These are phyloP conservation scores for Heteractis magnifica DNA, from an alignment of 92 coral and sea anemone genomes.

Conservation along the genomic window DNA sequence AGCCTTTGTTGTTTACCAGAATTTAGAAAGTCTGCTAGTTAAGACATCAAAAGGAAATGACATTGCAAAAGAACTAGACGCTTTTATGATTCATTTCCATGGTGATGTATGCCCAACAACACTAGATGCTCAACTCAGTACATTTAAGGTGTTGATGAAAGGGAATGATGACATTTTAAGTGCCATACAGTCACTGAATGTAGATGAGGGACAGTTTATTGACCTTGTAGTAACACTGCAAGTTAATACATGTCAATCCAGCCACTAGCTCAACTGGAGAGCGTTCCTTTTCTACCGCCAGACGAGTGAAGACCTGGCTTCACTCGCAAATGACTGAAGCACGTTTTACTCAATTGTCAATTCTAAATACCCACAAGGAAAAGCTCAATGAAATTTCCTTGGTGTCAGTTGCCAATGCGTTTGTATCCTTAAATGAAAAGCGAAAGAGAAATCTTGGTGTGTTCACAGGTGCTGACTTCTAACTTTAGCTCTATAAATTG, in stretches of 20 bases:
- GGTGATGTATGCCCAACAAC: too few relatives aligned
- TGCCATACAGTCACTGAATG: slow-evolving; percentile 32
- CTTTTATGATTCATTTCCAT: too few relatives aligned
- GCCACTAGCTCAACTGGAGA: slow-evolving; percentile 63
- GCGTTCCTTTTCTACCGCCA: slow-evolving; percentile 62
- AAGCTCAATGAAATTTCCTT: slow-evolving; percentile 43
- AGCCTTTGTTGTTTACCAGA: slow-evolving; percentile 38
- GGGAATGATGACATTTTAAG: slow-evolving; percentile 28
- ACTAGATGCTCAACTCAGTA: too few relatives aligned
- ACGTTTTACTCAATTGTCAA: slow-evolving; percentile 56
- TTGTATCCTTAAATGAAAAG: slow-evolving; percentile 52
- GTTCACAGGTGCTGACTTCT: slow-evolving; percentile 43
- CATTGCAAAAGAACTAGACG: too few relatives aligned
- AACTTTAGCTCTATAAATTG: background rate
- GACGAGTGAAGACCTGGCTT: slow-evolving; percentile 57
- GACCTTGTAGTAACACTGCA: slow-evolving; percentile 50
- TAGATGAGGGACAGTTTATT: slow-evolving; percentile 45
- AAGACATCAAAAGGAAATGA: slow-evolving; percentile 27
- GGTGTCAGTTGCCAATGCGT: slow-evolving; percentile 50
- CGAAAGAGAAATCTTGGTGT: slow-evolving; percentile 52
- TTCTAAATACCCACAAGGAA: slow-evolving; percentile 54
- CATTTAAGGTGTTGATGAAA: slow-evolving; percentile 29
- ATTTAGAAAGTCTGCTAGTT: slow-evolving; percentile 38
- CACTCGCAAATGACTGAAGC: slow-evolving; percentile 55
- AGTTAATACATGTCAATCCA: slow-evolving; percentile 54